Base-by-base conservation (phyloP, 2,113 vertebrate genomes). In the Condylura cristata region DNA sequence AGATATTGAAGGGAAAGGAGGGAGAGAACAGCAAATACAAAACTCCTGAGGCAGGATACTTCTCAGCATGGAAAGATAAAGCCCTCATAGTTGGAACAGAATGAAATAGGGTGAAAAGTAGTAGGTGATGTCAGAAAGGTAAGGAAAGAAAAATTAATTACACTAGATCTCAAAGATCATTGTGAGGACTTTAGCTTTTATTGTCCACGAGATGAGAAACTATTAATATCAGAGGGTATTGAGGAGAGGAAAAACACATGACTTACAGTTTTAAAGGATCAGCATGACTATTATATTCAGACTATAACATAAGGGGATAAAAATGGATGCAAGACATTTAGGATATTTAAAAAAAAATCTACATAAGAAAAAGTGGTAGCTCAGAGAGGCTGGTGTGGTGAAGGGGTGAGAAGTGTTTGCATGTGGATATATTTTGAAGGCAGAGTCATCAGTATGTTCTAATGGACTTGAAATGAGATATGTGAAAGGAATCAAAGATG, bases 341-440 rank as follows among this genome's bases (percentile, higher is more conserved):
- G 46, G 68, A 63, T 12, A 14, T 51, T 56, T 48, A 48, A 48
- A 48, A 48, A 72, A 83, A 60, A 60, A 61, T 44, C 76, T 32
- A 37, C 6, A 8, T 37, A 83, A 44, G 51, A 78, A 89, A 82
- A 20, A 26, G 66, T 17, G n/a, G 34, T n/a, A 63, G 51, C 30
- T 93, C 32, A 39, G 81, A 74, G 16, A 87, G 51, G 34, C 56
- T 87, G 8, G 28, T 48, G n/a, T 74, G 30, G 9, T 12, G 41
- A 37, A 60, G 5, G 6, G 37, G 51, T 39, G 26, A 56, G 79
- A 89, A 78, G 48, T 68, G 6, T 34, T 4, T 86, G 12, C 87
- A 48, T 84, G 22, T 74, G 68, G 37, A 26, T 48, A 44, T 30
- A 89, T 74, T 81, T 89, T 88, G 72, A 93, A 90, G 28, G 34